These are phyloP conservation scores for Nerophis lumbriciformis DNA, from an alignment of 2,113 vertebrate genomes.

Conservation along the genomic window DNA sequence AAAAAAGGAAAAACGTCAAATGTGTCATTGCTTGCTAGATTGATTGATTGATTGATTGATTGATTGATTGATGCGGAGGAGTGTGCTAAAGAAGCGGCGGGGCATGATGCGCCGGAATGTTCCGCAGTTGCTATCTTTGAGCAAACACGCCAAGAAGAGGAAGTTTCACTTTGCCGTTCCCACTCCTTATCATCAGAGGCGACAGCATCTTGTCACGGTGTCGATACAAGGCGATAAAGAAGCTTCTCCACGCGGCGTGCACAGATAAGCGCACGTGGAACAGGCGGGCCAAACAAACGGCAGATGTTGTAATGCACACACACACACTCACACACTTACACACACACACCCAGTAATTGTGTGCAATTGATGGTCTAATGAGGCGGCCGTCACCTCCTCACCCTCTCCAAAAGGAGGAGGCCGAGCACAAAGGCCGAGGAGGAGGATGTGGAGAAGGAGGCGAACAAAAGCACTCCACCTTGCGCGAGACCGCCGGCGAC, in stretches of 20 bases:
- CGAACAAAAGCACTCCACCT: constrained; percentile 75
- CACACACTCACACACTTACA: constrained; percentile 25
- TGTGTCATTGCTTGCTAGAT: too few relatives aligned
- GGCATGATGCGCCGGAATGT: too few relatives aligned
- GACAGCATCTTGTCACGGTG: constrained; percentile 10
- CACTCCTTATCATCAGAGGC: background rate
- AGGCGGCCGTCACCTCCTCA: constrained; percentile 48
- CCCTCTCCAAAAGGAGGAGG: constrained; percentile 31
- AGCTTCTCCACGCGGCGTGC: constrained; percentile 19
- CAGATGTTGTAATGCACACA: background rate
- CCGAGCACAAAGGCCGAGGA: constrained; percentile 23
- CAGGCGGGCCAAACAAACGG: constrained; percentile 30
- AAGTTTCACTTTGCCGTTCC: too few relatives aligned
- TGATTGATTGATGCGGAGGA: too few relatives aligned
- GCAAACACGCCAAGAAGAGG: too few relatives aligned
- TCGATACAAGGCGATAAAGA: constrained; percentile 28
- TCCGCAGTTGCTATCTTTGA: background rate
- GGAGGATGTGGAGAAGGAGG: constrained; percentile 39
- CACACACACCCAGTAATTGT: constrained; percentile 35
- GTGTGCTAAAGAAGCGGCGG: too few relatives aligned
- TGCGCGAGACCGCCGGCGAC: constrained; percentile 63
- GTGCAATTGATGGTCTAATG: constrained; percentile 57
- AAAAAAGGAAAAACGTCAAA: too few relatives aligned
- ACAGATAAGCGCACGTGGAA: constrained; percentile 29
- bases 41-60: too few relatives aligned